Conservation (phyloP, 2,888 invertebrate genomes). For the Scaptomyza reducta region DNA sequence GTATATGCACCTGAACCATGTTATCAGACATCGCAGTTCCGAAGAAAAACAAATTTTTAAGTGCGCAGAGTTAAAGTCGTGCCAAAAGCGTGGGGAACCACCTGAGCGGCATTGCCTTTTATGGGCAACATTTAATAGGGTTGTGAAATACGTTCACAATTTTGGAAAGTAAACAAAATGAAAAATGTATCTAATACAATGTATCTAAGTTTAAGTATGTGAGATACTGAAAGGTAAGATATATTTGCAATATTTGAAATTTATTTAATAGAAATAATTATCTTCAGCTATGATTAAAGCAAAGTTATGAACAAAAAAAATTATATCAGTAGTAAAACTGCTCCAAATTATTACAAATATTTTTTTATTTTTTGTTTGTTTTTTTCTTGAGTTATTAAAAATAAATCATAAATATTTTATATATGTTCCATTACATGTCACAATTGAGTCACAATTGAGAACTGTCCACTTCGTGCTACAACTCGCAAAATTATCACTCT, state of each 20-base stretch:
- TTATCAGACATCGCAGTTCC: constrained; percentile 64
- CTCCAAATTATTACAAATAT: too few species aligned
- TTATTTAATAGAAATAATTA: too few species aligned
- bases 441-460: constrained; percentile 12
- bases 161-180: background rate
- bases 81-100: constrained; percentile 54
- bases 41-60: constrained; percentile 57
- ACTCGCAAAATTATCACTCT: constrained; percentile 24
- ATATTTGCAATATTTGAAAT: too few species aligned
- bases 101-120: constrained; percentile 39
- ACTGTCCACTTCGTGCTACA: constrained; percentile 35
- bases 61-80: constrained; percentile 17
- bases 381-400: too few species aligned
- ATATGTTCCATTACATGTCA: constrained; percentile 30
- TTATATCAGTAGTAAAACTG: too few species aligned
- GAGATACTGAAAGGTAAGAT: background rate
- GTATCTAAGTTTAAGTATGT: background rate
- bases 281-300: too few species aligned
- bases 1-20: constrained; percentile 6
- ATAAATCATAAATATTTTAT: too few species aligned
- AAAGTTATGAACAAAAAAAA: too few species aligned
- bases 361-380: too few species aligned
- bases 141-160: constrained; percentile 36
- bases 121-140: constrained; percentile 38
- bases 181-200: background rate